Percentiles rank a stretch among this genome's conserved stretches.
phyloP scores from a whole-genome alignment of 2,113 vertebrate genomes.

The Oncorhynchus masou region DNA sequence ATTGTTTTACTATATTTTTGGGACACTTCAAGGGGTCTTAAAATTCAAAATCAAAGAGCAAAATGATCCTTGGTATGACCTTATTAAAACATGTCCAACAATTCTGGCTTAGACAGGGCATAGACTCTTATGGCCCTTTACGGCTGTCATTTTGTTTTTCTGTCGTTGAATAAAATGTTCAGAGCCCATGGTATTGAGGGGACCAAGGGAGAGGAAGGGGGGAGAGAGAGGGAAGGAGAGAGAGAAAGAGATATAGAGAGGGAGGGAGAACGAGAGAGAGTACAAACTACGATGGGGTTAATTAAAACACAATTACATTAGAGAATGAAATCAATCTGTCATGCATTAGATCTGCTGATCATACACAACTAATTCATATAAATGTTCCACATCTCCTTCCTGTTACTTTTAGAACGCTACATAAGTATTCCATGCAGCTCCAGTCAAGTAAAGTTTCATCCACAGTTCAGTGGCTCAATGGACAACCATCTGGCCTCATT shows the following conservation, averaged over 20 bases:
- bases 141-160: not conserved
- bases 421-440: conserved; percentile 27
- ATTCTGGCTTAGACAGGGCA: too few species aligned
- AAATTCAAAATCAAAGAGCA: too few species aligned
- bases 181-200: conserved; percentile 25
- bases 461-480: conserved; percentile 2
- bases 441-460: conserved; percentile 14
- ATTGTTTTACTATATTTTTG: too few species aligned
- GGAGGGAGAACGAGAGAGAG: conserved; percentile 16
- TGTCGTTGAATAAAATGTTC: conserved; percentile 8
- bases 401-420: conserved; percentile 31
- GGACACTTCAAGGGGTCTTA: too few species aligned
- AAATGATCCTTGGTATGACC: too few species aligned
- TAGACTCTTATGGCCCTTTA: not conserved
- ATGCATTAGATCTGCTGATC: conserved; percentile 43
- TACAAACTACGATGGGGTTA: conserved; percentile 38
- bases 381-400: conserved; percentile 43
- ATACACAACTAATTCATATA: conserved; percentile 47
- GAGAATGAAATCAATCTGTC: conserved; percentile 47
- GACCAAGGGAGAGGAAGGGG: not conserved
- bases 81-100: too few species aligned
- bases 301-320: conserved; percentile 64
- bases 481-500: not conserved
- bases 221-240: not conserved
- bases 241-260: not conserved